A percentile compares a stretch with the other conserved stretches of the same genome.
Conservation (phyloP, 2,797 vertebrate genomes). For the Acipenser ruthenus region DNA sequence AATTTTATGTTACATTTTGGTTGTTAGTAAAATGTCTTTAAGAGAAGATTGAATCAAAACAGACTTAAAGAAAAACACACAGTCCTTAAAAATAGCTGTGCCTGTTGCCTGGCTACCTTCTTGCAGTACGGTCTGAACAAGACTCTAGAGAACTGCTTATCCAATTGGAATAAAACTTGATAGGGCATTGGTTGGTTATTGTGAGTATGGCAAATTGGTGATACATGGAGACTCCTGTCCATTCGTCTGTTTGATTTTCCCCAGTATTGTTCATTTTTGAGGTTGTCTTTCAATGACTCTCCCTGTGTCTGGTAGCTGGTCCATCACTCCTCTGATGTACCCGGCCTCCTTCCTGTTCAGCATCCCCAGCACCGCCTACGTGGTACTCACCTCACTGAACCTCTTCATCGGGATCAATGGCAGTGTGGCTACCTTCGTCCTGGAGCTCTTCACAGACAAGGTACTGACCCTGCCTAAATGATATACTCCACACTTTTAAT, state of each 20-base stretch:
- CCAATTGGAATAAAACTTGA: too few species aligned
- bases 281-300: not conserved
- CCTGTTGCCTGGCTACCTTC: too few species aligned
- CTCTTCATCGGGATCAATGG: slow-evolving; percentile 87
- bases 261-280: slow-evolving; percentile 5
- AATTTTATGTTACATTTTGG: too few species aligned
- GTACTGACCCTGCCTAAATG: slow-evolving; percentile 40
- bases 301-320: slow-evolving; percentile 59
- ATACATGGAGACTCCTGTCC: too few species aligned
- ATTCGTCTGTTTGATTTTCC: not conserved
- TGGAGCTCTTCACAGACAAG: slow-evolving; percentile 80
- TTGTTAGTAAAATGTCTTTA: too few species aligned
- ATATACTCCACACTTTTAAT: not conserved
- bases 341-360: slow-evolving; percentile 85
- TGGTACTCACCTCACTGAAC: slow-evolving; percentile 81
- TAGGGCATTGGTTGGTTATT: too few species aligned
- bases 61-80: too few species aligned
- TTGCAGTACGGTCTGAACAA: too few species aligned
- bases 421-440: slow-evolving; percentile 83
- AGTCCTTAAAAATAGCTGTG: too few species aligned
- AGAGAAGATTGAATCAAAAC: too few species aligned
- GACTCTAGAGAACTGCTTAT: too few species aligned
- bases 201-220: too few species aligned
- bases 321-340: slow-evolving; percentile 87
- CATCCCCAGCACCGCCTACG: slow-evolving; percentile 84